Percentiles rank a stretch among this genome's conserved stretches.
phyloP scores from a whole-genome alignment of 2,888 invertebrate species.

The Therioaphis trifolii region DNA sequence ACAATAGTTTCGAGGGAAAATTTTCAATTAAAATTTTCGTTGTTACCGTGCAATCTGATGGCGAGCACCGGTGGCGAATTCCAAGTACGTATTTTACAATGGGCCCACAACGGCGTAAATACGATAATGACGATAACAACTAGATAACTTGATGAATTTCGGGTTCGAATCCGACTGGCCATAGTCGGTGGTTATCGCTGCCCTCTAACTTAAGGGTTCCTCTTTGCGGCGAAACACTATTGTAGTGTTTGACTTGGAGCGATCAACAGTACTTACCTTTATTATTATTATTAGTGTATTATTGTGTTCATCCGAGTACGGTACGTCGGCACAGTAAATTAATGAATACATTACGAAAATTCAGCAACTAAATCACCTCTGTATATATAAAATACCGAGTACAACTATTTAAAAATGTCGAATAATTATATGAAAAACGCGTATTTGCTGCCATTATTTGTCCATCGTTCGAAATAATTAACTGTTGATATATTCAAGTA shows the following conservation, averaged over 20 bases:
- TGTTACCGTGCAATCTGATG: neutral
- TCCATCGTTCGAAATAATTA: no score
- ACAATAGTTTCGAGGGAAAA: neutral
- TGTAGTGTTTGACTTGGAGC: neutral
- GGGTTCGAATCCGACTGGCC: neutral
- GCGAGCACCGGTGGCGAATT: slow-evolving; percentile 15
- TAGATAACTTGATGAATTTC: neutral
- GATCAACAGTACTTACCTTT: neutral
- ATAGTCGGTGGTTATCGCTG: neutral
- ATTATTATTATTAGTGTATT: neutral
- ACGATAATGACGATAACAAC: slow-evolving; percentile 17
- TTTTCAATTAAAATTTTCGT: slow-evolving; percentile 30
- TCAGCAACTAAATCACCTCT: no score
- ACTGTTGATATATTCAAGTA: no score
- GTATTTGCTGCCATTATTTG: no score
- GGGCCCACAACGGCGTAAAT: slow-evolving; percentile 5
- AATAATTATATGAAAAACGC: no score
- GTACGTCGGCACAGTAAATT: no score
- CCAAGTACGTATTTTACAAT: neutral
- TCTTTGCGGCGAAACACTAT: neutral
- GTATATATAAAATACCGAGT: no score
- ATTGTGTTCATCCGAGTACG: neutral
- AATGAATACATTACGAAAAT: no score
- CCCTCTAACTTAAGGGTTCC: neutral
- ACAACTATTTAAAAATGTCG: no score